Evolutionary conservation across 2,888 invertebrate species (phyloP).

Genomic region (Drosophila hamatofila): DNA sequence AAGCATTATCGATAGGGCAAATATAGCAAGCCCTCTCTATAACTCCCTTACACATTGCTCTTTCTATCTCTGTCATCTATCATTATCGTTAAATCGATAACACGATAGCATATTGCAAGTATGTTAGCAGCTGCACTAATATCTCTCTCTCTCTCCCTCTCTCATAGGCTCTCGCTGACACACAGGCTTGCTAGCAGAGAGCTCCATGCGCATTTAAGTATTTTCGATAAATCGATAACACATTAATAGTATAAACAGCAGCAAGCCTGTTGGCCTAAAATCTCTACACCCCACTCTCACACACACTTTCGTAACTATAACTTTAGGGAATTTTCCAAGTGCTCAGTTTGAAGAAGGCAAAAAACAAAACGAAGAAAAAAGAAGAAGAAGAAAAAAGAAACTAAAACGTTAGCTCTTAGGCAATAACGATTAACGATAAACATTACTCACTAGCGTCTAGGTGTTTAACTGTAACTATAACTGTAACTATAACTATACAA

Average conservation of each 20-base stretch:
- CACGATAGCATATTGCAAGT: not conserved
- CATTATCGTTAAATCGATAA: not conserved
- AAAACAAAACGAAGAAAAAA: not conserved
- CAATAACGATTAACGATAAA: constrained; percentile 39
- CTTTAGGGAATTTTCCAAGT: constrained; percentile 75
- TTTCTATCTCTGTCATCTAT: not conserved
- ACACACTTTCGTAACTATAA: constrained; percentile 33
- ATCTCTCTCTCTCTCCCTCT: not conserved
- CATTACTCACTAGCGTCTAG: constrained; percentile 13
- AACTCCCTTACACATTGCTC: too few relatives aligned
- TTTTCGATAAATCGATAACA: constrained; percentile 7
- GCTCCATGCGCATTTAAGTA: constrained; percentile 7
- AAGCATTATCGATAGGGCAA: not conserved
- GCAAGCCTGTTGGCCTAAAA: not conserved
- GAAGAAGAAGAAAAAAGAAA: not conserved
- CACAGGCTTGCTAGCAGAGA: not conserved
- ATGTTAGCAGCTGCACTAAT: not conserved
- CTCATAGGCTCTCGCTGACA: not conserved
- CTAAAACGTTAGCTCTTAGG: constrained; percentile 39
- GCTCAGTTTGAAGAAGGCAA: constrained; percentile 55
- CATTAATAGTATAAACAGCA: not conserved
- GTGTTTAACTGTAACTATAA: constrained; percentile 39
- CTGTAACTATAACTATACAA: constrained; percentile 38
- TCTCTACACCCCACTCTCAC: constrained; percentile 5
- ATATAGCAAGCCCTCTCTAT: not conserved